Evolutionary conservation across 1,140 invertebrate species (phyloP), one percentile per base, ranked within the genome.

Genomic region (Portunus trituberculatus): DNA sequence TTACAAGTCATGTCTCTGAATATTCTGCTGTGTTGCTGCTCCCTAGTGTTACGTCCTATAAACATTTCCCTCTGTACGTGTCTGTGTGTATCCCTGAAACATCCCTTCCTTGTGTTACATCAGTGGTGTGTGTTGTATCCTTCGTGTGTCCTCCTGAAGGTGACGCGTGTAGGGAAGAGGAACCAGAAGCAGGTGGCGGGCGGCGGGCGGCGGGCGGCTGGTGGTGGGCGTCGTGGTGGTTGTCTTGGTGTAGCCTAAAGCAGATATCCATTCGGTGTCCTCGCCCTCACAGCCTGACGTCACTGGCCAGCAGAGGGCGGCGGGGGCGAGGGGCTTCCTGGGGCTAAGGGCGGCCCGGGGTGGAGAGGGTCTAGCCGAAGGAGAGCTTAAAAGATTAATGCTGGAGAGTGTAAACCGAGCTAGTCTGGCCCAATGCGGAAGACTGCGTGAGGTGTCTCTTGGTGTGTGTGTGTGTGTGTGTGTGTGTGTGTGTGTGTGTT

Each of bases 401-500:
- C 67, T 8, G 20, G 67, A 25, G 67, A 76, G 67, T 76, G 67
- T 76, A 76, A 76, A 76, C 67, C 20, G n/a, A 76, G 67, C n/a
- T n/a, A n/a, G 67, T 76, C 67, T 76, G 67, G 20, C 67, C 67
- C 67, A n/a, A 76, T 76, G 67, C 67, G 86, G 31, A 32, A 88
- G 86, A 32, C 86, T 88, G 3, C 52, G 52, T 59, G 52, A 59
- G 52, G 52, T 59, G 52, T 59, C 52, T 59, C 52, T 10, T 59
- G 52, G 52, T 89, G 87, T 89, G 87, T 48, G 87, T 48, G 87
- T 46, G 87, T 46, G 87, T 46, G 87, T 89, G 87, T 89, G 87
- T 48, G 87, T 89, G 87, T 89, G 87, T 89, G 87, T 89, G 90
- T 91, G 48, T 91, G 31, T 91, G n/a, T 29, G 29, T 76, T 10